Conservation (phyloP, 2,113 vertebrate genomes). For the Nothobranchius kuhntae region DNA sequence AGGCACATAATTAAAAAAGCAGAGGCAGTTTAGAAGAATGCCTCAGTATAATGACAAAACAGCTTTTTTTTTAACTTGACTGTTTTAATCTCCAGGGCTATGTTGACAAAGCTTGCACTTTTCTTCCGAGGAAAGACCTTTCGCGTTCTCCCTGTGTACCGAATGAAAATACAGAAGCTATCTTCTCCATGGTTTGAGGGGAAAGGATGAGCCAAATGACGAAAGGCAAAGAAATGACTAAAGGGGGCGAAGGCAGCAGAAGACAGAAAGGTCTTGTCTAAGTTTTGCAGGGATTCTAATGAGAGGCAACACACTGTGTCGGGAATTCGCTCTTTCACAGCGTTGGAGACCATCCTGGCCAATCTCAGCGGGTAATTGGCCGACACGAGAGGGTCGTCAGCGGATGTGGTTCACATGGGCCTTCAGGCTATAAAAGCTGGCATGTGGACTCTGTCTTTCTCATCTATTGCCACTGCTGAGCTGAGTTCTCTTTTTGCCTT, state of each 20-base stretch:
- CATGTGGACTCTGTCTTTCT: background rate
- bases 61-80: conserved; percentile 17
- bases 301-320: conserved; percentile 1
- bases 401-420: conserved; percentile 19
- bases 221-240: conserved; percentile 15
- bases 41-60: conserved; percentile 6
- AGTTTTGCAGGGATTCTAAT: conserved; percentile 16
- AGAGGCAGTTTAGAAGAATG: background rate
- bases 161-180: conserved; percentile 25
- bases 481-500: background rate
- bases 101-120: conserved; percentile 54
- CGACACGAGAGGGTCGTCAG: conserved; percentile 11
- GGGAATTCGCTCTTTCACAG: background rate
- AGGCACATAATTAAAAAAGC: background rate
- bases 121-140: conserved; percentile 27
- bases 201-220: background rate
- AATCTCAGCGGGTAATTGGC: conserved; percentile 25
- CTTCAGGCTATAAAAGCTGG: conserved; percentile 12
- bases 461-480: background rate
- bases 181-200: conserved; percentile 25
- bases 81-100: conserved; percentile 44
- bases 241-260: background rate
- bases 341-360: background rate
- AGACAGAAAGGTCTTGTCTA: background rate
- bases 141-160: conserved; percentile 8